phyloP scores from a whole-genome alignment of 2,888 invertebrate species.

The Clivina fossor region DNA sequence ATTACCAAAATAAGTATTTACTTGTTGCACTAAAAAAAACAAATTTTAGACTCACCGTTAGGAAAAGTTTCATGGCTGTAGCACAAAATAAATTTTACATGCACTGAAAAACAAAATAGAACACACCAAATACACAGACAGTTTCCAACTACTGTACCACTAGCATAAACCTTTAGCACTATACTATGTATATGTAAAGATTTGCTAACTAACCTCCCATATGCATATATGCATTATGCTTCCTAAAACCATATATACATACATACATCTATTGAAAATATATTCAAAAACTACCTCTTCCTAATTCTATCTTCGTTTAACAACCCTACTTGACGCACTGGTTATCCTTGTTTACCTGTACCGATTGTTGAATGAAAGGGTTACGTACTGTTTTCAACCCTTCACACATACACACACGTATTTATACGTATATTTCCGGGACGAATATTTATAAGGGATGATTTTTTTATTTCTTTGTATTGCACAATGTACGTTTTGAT shows the following conservation, averaged over 20 bases:
- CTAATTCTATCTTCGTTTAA: slow-evolving; percentile 7
- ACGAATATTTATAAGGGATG: slow-evolving; percentile 30
- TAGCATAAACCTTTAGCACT: slow-evolving; percentile 7
- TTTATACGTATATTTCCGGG: slow-evolving; percentile 21
- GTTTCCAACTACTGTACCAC: slow-evolving; percentile 15
- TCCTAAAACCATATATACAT: too few relatives aligned
- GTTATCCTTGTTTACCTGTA: slow-evolving; percentile 20
- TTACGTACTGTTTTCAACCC: slow-evolving; percentile 7
- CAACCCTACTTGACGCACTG: background rate
- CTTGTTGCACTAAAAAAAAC: slow-evolving; percentile 10
- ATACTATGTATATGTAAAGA: slow-evolving; percentile 7
- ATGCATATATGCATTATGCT: slow-evolving; percentile 43
- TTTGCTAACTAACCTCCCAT: slow-evolving; percentile 46
- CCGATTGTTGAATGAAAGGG: slow-evolving; percentile 20
- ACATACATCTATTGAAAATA: too few relatives aligned
- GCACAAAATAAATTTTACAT: too few relatives aligned
- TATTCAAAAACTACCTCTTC: slow-evolving; percentile 28
- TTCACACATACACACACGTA: background rate
- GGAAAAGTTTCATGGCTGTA: too few relatives aligned
- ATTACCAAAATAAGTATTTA: too few relatives aligned
- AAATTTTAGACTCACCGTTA: too few relatives aligned
- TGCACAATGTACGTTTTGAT: background rate
- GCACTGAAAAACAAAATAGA: too few relatives aligned
- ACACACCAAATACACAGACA: slow-evolving; percentile 17
- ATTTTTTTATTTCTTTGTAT: slow-evolving; percentile 17